Percentiles rank a stretch among this genome's conserved stretches.
phyloP scores from a whole-genome alignment of 1,140 invertebrate genomes.

The Aporrectodea caliginosa region DNA sequence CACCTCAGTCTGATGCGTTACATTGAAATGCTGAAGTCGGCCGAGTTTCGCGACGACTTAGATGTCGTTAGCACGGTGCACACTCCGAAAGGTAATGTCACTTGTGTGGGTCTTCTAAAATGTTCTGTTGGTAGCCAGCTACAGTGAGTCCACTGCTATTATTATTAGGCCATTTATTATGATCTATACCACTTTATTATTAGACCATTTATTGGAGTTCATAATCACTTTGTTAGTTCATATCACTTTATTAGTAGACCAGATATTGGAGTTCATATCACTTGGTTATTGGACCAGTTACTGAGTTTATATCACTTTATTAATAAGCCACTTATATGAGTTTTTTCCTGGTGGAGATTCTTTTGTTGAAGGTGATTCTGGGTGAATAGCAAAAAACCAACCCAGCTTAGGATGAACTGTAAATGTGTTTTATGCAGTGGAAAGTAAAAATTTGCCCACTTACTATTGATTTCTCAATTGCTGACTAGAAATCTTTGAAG shows the following conservation, averaged over 20 bases:
- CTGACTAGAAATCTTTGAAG: too few species aligned
- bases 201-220: background rate
- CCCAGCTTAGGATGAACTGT: too few species aligned
- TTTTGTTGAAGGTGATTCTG: too few species aligned
- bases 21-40: conserved; percentile 69
- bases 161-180: background rate
- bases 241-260: background rate
- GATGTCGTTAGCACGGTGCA: conserved; percentile 75
- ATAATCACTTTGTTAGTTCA: background rate
- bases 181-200: background rate
- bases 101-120: background rate
- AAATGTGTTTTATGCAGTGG: too few species aligned
- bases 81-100: conserved; percentile 62
- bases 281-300: too few species aligned
- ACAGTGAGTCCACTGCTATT: background rate
- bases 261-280: conserved; percentile 30
- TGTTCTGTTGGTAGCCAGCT: background rate
- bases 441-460: too few species aligned
- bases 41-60: conserved; percentile 67
- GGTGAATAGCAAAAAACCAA: too few species aligned
- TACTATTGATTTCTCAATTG: too few species aligned
- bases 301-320: too few species aligned
- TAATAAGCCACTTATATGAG: too few species aligned
- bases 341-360: too few species aligned
- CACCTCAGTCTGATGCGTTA: conserved; percentile 71